Conservation (phyloP, 1,140 invertebrate species). For the Sogatella furcifera region DNA sequence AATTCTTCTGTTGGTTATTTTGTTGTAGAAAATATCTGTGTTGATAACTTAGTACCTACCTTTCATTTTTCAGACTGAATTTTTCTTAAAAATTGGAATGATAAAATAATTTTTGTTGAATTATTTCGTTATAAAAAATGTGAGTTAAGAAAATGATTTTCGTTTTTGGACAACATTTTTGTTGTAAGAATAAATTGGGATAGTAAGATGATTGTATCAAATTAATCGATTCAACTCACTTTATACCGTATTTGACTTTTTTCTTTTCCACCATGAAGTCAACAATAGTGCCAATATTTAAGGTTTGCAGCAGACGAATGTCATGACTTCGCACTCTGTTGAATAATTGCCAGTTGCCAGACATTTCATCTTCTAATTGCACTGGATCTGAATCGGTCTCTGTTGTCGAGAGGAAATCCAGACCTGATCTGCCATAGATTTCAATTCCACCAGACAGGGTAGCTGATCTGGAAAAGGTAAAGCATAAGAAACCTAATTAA, state of each 20-base stretch:
- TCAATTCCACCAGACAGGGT: constrained; percentile 61
- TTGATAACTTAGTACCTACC: no score
- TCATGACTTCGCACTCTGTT: constrained; percentile 58
- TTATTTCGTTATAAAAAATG: no score
- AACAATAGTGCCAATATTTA: constrained; percentile 65
- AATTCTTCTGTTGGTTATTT: no score
- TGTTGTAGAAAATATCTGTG: no score
- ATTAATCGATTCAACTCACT: constrained; percentile 52
- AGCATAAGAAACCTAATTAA: no score
- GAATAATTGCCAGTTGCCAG: constrained; percentile 43
- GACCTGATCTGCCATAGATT: constrained; percentile 54
- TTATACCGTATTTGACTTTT: constrained; percentile 73
- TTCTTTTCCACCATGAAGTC: constrained; percentile 85
- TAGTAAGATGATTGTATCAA: no score
- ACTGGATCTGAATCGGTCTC: constrained; percentile 26
- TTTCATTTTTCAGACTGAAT: no score
- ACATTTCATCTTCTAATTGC: constrained; percentile 26
- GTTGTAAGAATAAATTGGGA: no score
- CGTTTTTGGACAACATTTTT: no score
- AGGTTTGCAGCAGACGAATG: constrained; percentile 57
- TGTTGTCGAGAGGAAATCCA: constrained; percentile 42
- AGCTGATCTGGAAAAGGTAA: constrained; percentile 39
- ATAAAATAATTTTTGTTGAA: no score
- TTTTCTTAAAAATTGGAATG: no score
- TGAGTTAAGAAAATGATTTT: no score